These are phyloP conservation scores for Aethina tumida DNA, from an alignment of 1,140 invertebrate genomes.

Conservation along the genomic window DNA sequence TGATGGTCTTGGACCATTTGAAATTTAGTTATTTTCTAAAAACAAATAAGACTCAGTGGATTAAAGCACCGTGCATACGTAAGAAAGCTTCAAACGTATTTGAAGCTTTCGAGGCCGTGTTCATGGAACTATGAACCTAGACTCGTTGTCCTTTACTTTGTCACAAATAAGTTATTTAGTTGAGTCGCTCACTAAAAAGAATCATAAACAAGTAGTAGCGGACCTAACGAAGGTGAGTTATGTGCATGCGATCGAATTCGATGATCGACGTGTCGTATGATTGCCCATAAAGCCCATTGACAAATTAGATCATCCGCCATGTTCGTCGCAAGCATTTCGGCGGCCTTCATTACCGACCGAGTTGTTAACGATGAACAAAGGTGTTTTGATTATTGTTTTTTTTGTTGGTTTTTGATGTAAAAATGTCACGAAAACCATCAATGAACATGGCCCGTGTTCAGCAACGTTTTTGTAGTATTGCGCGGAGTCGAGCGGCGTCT, in stretches of 20 bases:
- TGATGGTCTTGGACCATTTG: constrained; percentile 54
- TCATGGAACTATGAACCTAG: constrained; percentile 98
- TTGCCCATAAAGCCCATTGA: no score
- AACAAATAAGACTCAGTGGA: constrained; percentile 45
- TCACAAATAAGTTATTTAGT: constrained; percentile 96
- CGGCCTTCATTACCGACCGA: constrained; percentile 18
- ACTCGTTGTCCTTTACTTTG: constrained; percentile 94
- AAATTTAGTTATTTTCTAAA: constrained; percentile 50
- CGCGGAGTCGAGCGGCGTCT: constrained; percentile 3
- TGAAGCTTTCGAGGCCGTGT: constrained; percentile 71
- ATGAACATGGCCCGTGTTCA: constrained; percentile 3
- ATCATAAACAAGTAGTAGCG: constrained; percentile 77
- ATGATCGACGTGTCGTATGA: no score
- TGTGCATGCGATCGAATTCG: not conserved
- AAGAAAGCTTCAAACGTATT: constrained; percentile 76
- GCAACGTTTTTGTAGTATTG: constrained; percentile 6
- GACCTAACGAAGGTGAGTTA: constrained; percentile 62
- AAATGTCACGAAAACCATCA: constrained; percentile 14
- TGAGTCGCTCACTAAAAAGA: constrained; percentile 91
- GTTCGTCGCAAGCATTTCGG: constrained; percentile 13
- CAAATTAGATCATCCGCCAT: constrained; percentile 22
- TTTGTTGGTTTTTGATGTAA: constrained; percentile 15
- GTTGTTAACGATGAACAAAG: constrained; percentile 23
- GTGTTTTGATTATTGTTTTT: constrained; percentile 25
- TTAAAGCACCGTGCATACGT: constrained; percentile 51